Base-by-base conservation (phyloP, 2,113 vertebrate species). In the Cryptotis parvus region DNA sequence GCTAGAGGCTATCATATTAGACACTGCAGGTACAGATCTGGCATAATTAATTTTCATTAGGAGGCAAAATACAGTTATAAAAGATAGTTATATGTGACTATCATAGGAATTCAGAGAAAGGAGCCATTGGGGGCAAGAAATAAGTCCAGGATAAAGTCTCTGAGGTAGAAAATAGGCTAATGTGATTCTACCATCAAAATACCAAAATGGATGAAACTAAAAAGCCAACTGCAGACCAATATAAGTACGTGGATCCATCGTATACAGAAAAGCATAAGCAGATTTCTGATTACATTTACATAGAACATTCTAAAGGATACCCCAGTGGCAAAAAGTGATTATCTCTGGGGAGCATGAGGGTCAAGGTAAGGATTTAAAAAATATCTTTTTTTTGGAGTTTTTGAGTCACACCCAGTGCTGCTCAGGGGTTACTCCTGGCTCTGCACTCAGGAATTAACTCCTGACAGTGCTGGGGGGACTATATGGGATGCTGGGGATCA, bases 21-120 rank as follows among this genome's bases (percentile, higher is more conserved):
- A 66, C 14, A 83, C 31, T 26, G 35, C 10, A 55, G 29, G 41
- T 74, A 69, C 49, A 68, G 78, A 84, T 35, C 33, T 83, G 16
- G n/a, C 90, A 84, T 2, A 66, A 39, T 18, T 91, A 22, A 22
- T 37, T 78, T 10, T 68, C 35, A 80, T 9, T 10, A 90, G 76
- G n/a, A 94, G 84, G 35, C 43, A 91, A 63, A 93, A 49, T 68
- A 70, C 8, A 22, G 65, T 68, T 65, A 65, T 29, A 29, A 65
- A 39, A 11, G 35, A 22, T n/a, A n/a, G n/a, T 70, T 9, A 20
- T 70, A 70, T 35, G 9, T 39, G 73, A 66, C 6, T 61, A 74
- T 73, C 75, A 43, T 6, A 29, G 43, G 73, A 89, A 83, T 66
- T 79, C 41, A 70, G 58, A 3, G 58, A 37, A 11, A 35, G 80